Conservation (phyloP, 2,113 vertebrate species). For the Prionailurus viverrinus region DNA sequence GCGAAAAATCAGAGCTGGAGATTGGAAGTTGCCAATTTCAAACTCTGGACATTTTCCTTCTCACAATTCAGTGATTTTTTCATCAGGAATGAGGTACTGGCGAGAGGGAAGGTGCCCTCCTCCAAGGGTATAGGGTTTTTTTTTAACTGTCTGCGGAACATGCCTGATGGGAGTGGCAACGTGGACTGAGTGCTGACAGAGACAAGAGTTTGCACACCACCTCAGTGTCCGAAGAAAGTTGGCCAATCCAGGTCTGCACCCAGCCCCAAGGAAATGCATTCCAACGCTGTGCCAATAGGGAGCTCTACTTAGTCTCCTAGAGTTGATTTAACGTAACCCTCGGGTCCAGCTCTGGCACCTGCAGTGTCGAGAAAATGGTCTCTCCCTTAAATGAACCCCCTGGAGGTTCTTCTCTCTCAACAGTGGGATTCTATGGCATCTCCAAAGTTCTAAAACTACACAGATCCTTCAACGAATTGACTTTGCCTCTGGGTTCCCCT, state of each 20-base stretch:
- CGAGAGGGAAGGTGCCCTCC: neutral
- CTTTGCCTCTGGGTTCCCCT: slow-evolving; percentile 53
- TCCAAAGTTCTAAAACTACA: neutral
- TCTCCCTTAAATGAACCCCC: neutral
- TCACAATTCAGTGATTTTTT: neutral
- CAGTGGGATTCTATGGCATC: neutral
- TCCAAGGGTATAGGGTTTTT: neutral
- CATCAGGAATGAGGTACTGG: neutral
- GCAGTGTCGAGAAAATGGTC: neutral
- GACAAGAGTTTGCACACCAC: neutral
- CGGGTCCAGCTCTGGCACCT: neutral
- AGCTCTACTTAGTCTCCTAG: neutral
- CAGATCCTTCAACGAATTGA: slow-evolving; percentile 37
- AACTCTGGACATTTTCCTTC: neutral
- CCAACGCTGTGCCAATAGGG: neutral
- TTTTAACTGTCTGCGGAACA: neutral
- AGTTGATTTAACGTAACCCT: neutral
- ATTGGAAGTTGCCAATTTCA: neutral
- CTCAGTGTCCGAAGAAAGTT: neutral
- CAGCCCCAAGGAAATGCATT: neutral
- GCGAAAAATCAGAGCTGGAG: slow-evolving; percentile 21
- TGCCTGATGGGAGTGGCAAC: neutral
- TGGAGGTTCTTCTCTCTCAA: neutral
- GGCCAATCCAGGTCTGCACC: neutral
- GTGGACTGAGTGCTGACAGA: neutral